Base-by-base conservation (phyloP, 2,888 invertebrate species). In the Caenorhabditis sp. region DNA sequence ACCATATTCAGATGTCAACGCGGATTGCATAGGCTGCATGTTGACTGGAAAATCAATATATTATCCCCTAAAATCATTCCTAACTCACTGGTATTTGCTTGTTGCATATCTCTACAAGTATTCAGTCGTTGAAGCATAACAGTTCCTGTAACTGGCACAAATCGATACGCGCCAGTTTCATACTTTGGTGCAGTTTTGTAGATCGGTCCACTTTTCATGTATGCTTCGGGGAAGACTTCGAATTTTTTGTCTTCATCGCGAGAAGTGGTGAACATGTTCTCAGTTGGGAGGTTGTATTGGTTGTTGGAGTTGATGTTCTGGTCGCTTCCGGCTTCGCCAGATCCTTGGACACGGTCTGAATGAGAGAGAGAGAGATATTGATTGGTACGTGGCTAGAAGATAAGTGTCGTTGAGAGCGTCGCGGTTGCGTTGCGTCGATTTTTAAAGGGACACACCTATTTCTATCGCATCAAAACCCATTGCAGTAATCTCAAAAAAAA, bases 201-300 rank as follows among this genome's bases (percentile, higher is more conserved):
- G 58, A 86, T 86, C 10, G 85, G 85, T 21, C 78, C 79, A 63
- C 81, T 80, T 57, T 82, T 83, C 86, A 87, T 86, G 12, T 78
- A 65, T 1, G 84, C 85, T 63, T 86, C 86, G 0, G 86, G 86
- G 78, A 86, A 86, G 5, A 79, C 80, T 62, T 86, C 86, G 66
- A 86, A 86, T 59, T 85, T 83, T 69, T 84, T 86, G 70, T 86
- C 86, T 43, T 83, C 85, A 43, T 86, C 85, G 31, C 73, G 67
- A 21, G 78, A 78, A 1, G 85, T 85, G 12, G 81, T 77, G 70
- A 86, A 86, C 86, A 86, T 87, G 67, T 86, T 86, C 52, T 86
- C 86, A 27, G 80, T 82, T 20, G 86, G 86, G 67, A 86, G 80
- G 17, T 68, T 73, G 20, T 60, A 61, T 26, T 66, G 65, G 21